Percentiles rank a stretch among this genome's conserved stretches.
phyloP scores from a whole-genome alignment of 53 echinoderm and acorn worm species.

The Hippasteria phrygiana region DNA sequence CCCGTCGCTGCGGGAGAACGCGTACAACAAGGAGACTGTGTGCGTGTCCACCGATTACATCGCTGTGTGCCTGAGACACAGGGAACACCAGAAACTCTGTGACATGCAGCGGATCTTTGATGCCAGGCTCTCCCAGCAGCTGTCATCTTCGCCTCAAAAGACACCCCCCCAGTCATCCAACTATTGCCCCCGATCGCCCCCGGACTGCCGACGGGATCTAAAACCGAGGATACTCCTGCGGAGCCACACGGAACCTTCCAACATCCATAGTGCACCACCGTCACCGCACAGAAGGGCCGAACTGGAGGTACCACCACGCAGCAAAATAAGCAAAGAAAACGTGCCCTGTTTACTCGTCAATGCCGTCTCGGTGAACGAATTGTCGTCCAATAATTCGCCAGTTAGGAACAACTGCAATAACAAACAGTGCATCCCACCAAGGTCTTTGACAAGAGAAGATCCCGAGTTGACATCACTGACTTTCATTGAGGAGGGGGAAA shows the following conservation, averaged over 20 bases:
- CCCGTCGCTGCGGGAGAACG: conserved; percentile 60
- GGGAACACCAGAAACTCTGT: conserved; percentile 63
- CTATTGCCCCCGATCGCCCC: conserved; percentile 37
- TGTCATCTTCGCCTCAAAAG: not conserved
- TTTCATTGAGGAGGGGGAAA: conserved; percentile 9
- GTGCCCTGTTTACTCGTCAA: conserved; percentile 49
- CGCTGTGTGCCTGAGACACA: conserved; percentile 69
- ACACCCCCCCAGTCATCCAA: not conserved
- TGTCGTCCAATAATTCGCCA: conserved; percentile 15
- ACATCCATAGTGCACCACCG: conserved; percentile 56
- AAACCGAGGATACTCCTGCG: conserved; percentile 51
- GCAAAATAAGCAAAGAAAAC: conserved; percentile 32
- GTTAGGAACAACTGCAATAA: conserved; percentile 36
- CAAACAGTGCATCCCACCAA: conserved; percentile 25
- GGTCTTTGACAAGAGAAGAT: not conserved
- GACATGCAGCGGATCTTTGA: conserved; percentile 63
- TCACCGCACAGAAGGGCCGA: conserved; percentile 31
- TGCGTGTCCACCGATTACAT: conserved; percentile 91
- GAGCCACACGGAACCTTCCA: conserved; percentile 29
- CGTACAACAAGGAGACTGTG: conserved; percentile 63
- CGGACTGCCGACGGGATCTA: conserved; percentile 66
- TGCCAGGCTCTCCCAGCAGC: conserved; percentile 49
- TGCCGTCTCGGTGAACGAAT: conserved; percentile 42
- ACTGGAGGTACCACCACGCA: not conserved
- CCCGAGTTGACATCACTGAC: conserved; percentile 18